Evolutionary conservation across 2,113 vertebrate species (phyloP), one percentile per base, ranked within the genome.

Genomic region (Nerophis ophidion): DNA sequence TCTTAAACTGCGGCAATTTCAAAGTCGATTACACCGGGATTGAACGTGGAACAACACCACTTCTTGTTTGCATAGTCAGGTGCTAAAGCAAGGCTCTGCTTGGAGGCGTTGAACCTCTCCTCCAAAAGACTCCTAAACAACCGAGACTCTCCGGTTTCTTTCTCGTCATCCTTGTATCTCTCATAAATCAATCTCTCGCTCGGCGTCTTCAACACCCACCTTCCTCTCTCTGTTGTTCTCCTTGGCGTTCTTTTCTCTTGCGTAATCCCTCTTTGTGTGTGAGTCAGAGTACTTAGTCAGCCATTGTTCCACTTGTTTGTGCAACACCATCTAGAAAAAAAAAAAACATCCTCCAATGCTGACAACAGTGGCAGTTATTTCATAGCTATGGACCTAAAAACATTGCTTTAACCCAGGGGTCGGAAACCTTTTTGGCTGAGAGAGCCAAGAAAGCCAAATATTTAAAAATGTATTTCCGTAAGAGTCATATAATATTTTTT

Each of bases 11-110:
- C 48, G 48, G 17, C 57, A 44, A 81, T 81, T 74, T 86, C 66
- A 71, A 67, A 68, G 63, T 48, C 76, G 67, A 77, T 77, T 80
- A 71, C 48, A 57, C 67, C 56, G 50, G 33, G 56, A 45, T 62
- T 72, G 60, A 74, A 72, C 79, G 68, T 53, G 35, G 15, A 53
- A 53, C 51, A 53, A 53, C 26, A 35, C 50, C 14, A 13, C 34
- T 26, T 33, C 51, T 35, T 36, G 51, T 53, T 7, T 53, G n/a
- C 35, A 14, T 35, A 34, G 35, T 53, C 51, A 8, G 36, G 51
- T 53, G 51, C 51, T 34, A 12, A 5, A 35, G 33, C 33, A 36
- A 53, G 14, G 33, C 9, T 53, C 36, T 8, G 33, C 33, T 53
- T 53, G 33, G 35, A 35, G 51, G 8, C 15, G 51, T 53, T 14